Percentiles rank a stretch among this genome's conserved stretches.
phyloP scores from a whole-genome alignment of 2,888 invertebrate genomes.

The Oxyscelio sp. region DNA sequence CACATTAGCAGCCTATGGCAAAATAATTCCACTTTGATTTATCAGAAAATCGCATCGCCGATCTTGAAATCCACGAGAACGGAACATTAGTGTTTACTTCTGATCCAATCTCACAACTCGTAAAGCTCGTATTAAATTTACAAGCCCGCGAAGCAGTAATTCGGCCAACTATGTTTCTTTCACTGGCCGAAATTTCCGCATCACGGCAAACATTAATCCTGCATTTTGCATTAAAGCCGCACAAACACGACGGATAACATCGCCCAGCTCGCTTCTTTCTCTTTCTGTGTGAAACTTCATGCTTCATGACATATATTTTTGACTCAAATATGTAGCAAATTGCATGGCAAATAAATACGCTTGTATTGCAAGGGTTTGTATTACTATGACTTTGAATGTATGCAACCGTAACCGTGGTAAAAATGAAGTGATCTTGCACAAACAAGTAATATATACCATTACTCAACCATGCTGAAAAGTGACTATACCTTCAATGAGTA shows the following conservation, averaged over 20 bases:
- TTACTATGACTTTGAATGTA: too few species aligned
- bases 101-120: conserved; percentile 35
- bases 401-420: too few species aligned
- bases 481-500: too few species aligned
- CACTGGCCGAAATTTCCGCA: conserved; percentile 39
- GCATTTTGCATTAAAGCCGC: conserved; percentile 23
- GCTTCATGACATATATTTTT: conserved; percentile 36
- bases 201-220: conserved; percentile 36
- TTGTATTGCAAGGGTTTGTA: too few species aligned
- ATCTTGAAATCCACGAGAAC: conserved; percentile 41
- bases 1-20: conserved; percentile 33
- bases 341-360: conserved; percentile 40
- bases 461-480: too few species aligned
- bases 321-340: conserved; percentile 39
- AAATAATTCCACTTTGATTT: conserved; percentile 36
- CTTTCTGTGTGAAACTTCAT: conserved; percentile 27
- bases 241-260: too few species aligned
- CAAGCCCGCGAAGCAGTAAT: too few species aligned
- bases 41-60: conserved; percentile 31
- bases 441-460: too few species aligned
- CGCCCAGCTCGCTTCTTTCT: too few species aligned
- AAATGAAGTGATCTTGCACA: too few species aligned
- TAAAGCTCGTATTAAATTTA: too few species aligned
- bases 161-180: too few species aligned
- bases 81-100: conserved; percentile 47